A percentile compares a stretch with the other conserved stretches of the same genome.
Conservation (phyloP, 2,888 invertebrate genomes). For the Caenorhabditis sp. region DNA sequence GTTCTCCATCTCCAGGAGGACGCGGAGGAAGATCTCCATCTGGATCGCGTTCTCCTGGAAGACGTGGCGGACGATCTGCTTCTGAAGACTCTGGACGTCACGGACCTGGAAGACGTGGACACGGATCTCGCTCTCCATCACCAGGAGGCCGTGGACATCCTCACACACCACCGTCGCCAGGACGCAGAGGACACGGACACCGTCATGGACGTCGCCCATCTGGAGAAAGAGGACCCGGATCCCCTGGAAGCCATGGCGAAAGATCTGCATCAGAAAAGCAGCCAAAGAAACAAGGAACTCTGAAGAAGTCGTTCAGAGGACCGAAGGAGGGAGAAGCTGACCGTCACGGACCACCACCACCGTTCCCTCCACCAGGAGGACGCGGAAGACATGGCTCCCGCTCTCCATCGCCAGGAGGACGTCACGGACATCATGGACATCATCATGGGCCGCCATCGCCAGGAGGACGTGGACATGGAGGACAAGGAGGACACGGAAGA, state of each 20-base stretch:
- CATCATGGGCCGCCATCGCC: conserved; percentile 5
- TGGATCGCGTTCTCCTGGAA: conserved; percentile 7
- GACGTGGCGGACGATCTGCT: neutral
- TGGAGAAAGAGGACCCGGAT: too few relatives aligned
- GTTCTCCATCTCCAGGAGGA: conserved; percentile 29
- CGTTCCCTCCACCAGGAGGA: neutral
- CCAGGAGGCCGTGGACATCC: conserved; percentile 3
- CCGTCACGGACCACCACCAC: conserved; percentile 2
- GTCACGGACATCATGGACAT: neutral
- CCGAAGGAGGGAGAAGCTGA: too few relatives aligned
- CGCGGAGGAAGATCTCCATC: conserved; percentile 21
- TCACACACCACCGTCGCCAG: neutral
- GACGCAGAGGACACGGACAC: conserved; percentile 6
- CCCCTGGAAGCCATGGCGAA: too few relatives aligned
- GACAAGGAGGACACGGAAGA: too few relatives aligned
- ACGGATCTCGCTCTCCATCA: neutral
- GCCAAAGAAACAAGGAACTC: too few relatives aligned
- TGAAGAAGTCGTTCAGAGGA: too few relatives aligned
- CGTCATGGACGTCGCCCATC: too few relatives aligned
- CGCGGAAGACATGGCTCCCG: conserved; percentile 10
- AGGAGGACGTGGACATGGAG: neutral
- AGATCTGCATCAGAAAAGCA: too few relatives aligned
- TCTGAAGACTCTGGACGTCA: conserved; percentile 6
- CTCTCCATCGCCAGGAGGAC: conserved; percentile 9
- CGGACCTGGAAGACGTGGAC: neutral